These are phyloP conservation scores for Cydia amplana DNA, from an alignment of 1,140 invertebrate species.

Conservation along the genomic window DNA sequence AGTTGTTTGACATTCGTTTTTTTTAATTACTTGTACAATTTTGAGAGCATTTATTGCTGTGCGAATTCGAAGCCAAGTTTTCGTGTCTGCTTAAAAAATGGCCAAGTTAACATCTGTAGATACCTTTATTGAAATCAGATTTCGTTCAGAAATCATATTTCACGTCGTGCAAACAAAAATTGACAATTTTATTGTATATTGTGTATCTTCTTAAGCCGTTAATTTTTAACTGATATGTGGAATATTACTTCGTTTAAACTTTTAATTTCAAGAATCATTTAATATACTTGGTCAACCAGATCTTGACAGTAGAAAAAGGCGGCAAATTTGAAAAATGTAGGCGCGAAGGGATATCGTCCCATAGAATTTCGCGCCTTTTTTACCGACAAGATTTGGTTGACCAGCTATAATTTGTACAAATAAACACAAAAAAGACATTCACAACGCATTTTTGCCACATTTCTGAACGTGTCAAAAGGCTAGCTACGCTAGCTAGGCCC, in stretches of 20 bases:
- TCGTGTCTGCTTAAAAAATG: not conserved
- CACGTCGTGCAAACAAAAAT: no score
- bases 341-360: no score
- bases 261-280: no score
- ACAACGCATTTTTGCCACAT: not conserved
- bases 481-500: not conserved
- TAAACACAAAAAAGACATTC: not conserved
- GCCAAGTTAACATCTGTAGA: not conserved
- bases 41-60: constrained; percentile 9
- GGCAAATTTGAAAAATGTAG: no score
- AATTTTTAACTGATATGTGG: not conserved
- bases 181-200: no score
- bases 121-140: not conserved
- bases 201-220: not conserved
- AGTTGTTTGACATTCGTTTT: constrained; percentile 3
- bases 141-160: not conserved
- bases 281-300: no score
- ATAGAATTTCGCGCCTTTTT: no score
- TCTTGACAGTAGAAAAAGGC: no score
- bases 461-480: not conserved
- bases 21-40: not conserved
- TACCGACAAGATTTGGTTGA: no score
- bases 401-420: no score
- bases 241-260: no score
- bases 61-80: constrained; percentile 12